Evolutionary conservation across 2,797 vertebrate genomes (phyloP).

Genomic region (Pagetopsis macropterus): DNA sequence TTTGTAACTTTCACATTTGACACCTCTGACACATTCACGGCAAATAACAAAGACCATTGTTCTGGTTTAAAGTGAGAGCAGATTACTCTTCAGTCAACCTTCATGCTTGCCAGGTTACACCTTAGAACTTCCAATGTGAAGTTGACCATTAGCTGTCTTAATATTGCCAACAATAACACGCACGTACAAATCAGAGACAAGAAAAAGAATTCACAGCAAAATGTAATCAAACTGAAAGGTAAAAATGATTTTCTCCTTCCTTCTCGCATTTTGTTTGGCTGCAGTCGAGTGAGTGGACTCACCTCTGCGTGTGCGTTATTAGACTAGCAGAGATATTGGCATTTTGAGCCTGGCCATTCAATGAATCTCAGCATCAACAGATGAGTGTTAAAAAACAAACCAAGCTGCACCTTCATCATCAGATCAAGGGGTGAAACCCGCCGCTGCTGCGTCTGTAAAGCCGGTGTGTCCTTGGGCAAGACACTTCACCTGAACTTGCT

Average conservation of each 20-base stretch:
- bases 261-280: slow-evolving; percentile 37
- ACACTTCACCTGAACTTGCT: no score
- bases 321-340: slow-evolving; percentile 58
- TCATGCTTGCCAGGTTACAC: slow-evolving; percentile 12
- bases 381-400: slow-evolving; percentile 65
- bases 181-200: slow-evolving; percentile 10
- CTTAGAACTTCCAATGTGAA: slow-evolving; percentile 13
- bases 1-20: slow-evolving; percentile 45
- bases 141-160: slow-evolving; percentile 40
- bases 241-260: not conserved
- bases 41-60: slow-evolving; percentile 57
- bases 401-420: slow-evolving; percentile 2
- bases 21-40: slow-evolving; percentile 63
- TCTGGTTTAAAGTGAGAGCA: slow-evolving; percentile 19
- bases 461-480: no score
- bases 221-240: slow-evolving; percentile 29
- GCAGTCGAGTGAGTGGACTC: slow-evolving; percentile 38
- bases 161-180: slow-evolving; percentile 7
- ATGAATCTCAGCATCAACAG: slow-evolving; percentile 62
- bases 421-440: no score
- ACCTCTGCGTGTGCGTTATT: slow-evolving; percentile 48
- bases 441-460: no score
- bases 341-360: slow-evolving; percentile 52
- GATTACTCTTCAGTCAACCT: slow-evolving; percentile 29
- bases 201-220: slow-evolving; percentile 35